These are phyloP conservation scores for Furnarius figulus DNA, from an alignment of 2,113 vertebrate genomes.

Conservation along the genomic window DNA sequence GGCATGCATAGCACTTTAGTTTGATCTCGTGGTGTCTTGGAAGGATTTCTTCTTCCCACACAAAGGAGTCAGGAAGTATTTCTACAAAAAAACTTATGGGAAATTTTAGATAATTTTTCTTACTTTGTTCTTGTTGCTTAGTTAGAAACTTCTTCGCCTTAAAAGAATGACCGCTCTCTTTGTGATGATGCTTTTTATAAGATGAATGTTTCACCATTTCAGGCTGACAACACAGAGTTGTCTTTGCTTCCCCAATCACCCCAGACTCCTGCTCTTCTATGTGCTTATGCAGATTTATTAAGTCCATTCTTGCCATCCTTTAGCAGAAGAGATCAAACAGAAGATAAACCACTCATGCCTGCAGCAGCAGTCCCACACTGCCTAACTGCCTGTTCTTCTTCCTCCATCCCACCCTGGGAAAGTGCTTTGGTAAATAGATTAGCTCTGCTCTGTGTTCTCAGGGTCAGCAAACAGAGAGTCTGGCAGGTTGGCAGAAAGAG, in stretches of 20 bases:
- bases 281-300: background rate
- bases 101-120: background rate
- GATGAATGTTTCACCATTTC: background rate
- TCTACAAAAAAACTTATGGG: background rate
- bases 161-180: background rate
- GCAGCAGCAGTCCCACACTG: background rate
- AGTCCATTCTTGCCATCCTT: constrained; percentile 18
- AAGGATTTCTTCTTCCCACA: background rate
- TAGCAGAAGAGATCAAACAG: constrained; percentile 30
- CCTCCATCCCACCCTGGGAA: background rate
- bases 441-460: background rate
- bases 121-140: background rate
- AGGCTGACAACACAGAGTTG: background rate
- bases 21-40: background rate
- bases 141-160: background rate
- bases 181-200: background rate
- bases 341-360: constrained; percentile 16
- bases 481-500: background rate
- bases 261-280: background rate
- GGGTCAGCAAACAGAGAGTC: background rate
- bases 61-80: background rate
- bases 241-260: background rate
- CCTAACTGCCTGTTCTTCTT: background rate
- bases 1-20: accelerated
- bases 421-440: background rate